phyloP scores from a whole-genome alignment of 2,888 invertebrate genomes.

The Diarsia dahlii region DNA sequence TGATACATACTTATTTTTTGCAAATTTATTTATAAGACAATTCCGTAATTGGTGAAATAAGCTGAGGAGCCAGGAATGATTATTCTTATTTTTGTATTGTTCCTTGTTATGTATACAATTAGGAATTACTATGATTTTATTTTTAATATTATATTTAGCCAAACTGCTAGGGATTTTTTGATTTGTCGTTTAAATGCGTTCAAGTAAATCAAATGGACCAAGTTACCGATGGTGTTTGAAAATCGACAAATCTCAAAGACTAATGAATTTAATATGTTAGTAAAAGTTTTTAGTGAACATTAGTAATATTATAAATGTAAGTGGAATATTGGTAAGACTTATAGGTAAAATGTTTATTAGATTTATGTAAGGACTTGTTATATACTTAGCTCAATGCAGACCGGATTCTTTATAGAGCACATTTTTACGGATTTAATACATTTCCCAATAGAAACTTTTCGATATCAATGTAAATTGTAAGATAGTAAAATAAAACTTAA shows the following conservation, averaged over 20 bases:
- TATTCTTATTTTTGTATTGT: conserved; percentile 2
- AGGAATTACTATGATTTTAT: neutral
- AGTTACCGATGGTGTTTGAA: conserved; percentile 19
- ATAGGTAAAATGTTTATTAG: conserved; percentile 30
- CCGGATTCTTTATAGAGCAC: conserved; percentile 4
- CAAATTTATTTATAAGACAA: conserved; percentile 9
- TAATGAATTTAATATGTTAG: conserved; percentile 11
- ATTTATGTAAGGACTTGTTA: conserved; percentile 15
- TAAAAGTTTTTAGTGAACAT: neutral
- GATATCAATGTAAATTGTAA: conserved; percentile 20
- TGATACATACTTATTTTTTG: neutral
- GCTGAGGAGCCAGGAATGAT: neutral
- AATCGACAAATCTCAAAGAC: conserved; percentile 21
- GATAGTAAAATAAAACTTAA: conserved; percentile 30
- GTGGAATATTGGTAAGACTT: conserved; percentile 40
- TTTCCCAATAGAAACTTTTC: conserved; percentile 4
- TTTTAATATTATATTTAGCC: conserved; percentile 2
- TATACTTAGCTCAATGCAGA: conserved; percentile 20
- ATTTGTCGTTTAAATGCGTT: neutral
- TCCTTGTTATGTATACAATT: conserved; percentile 4
- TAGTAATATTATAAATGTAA: conserved; percentile 4
- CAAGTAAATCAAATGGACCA: neutral
- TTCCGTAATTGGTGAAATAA: neutral
- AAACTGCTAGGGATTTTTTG: neutral
- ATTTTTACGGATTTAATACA: conserved; percentile 28